phyloP scores from a whole-genome alignment of 2,113 vertebrate genomes.

The Lepidothrix coronata region DNA sequence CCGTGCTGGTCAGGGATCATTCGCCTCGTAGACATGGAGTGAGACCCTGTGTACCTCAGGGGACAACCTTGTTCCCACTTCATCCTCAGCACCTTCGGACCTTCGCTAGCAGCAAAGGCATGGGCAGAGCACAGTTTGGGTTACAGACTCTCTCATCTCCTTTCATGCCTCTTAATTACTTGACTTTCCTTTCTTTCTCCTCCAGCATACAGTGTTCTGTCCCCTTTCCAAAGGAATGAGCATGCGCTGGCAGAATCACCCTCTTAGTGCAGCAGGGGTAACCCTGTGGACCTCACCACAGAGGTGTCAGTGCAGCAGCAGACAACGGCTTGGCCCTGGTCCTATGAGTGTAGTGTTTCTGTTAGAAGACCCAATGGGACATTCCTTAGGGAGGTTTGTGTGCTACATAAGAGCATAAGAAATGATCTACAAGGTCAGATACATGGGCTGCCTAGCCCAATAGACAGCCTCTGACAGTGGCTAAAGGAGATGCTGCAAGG shows the following conservation, averaged over 20 bases:
- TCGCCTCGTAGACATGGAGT: fast-evolving
- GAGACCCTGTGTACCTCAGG: fast-evolving
- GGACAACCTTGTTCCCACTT: not conserved
- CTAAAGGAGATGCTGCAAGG: not conserved
- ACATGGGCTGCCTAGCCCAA: not conserved
- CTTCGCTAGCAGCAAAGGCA: not conserved
- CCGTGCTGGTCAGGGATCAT: fast-evolving
- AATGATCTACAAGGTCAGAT: not conserved
- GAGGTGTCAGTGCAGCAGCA: not conserved
- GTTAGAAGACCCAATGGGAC: not conserved
- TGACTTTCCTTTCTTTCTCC: not conserved
- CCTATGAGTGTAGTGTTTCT: not conserved
- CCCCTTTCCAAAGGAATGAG: not conserved
- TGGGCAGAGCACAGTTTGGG: not conserved
- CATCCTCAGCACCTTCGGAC: not conserved
- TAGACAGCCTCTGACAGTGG: not conserved
- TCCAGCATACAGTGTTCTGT: not conserved
- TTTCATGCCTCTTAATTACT: not conserved
- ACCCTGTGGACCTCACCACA: not conserved
- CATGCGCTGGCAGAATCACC: fast-evolving
- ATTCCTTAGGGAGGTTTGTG: not conserved
- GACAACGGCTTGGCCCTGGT: not conserved
- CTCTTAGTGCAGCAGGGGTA: not conserved
- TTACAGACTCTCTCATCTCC: not conserved
- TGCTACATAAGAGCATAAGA: not conserved